phyloP scores from a whole-genome alignment of 1,140 invertebrate species.

The Temnothorax curvispinosus region DNA sequence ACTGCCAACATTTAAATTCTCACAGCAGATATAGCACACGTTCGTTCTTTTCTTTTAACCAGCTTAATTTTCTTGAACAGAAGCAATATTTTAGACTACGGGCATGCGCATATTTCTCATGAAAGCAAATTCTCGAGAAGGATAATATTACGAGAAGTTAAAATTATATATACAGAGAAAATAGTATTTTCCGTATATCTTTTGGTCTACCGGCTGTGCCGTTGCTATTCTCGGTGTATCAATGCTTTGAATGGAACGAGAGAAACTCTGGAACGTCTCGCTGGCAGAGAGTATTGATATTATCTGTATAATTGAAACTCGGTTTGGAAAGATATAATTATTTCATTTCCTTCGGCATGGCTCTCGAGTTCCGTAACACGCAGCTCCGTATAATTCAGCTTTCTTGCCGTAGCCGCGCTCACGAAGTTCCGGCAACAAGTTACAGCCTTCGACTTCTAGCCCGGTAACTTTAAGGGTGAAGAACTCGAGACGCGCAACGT shows the following conservation, averaged over 20 bases:
- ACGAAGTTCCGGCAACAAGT: slow-evolving; percentile 48
- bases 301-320: slow-evolving; percentile 36
- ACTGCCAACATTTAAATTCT: slow-evolving; percentile 24
- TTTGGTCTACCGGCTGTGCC: not conserved
- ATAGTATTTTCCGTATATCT: slow-evolving; percentile 31
- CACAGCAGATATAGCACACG: not conserved
- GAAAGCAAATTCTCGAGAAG: slow-evolving; percentile 1
- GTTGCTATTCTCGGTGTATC: not conserved
- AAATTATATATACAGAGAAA: slow-evolving; percentile 33
- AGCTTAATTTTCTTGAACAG: slow-evolving; percentile 5
- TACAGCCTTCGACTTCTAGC: slow-evolving; percentile 37
- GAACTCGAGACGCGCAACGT: slow-evolving; percentile 57
- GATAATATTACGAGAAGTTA: slow-evolving; percentile 32
- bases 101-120: not conserved
- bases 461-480: slow-evolving; percentile 55
- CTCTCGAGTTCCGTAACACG: slow-evolving; percentile 48
- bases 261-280: not conserved
- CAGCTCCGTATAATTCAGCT: slow-evolving; percentile 35
- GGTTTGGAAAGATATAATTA: slow-evolving; percentile 48
- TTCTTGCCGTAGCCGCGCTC: slow-evolving; percentile 29
- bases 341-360: slow-evolving; percentile 39
- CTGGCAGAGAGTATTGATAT: slow-evolving; percentile 27
- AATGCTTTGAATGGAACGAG: slow-evolving; percentile 1
- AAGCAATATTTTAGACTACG: slow-evolving; percentile 9
- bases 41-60: not conserved